phyloP scores from a whole-genome alignment of 2,797 vertebrate species.

The Taeniopygia guttata region DNA sequence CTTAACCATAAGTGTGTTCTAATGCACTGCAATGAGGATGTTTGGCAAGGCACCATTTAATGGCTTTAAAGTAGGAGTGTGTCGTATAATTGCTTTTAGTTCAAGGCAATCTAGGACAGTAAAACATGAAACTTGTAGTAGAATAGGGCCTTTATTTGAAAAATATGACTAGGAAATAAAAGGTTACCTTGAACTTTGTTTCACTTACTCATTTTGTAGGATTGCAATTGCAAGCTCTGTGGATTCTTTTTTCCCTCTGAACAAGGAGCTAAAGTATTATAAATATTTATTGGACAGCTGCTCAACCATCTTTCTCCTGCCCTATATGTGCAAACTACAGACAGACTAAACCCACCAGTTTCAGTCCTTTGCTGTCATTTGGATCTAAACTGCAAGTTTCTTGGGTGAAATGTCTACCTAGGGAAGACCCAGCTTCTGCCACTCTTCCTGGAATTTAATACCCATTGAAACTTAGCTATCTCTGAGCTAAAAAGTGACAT shows the following conservation, averaged over 20 bases:
- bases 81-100: not conserved
- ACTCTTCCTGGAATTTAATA: not conserved
- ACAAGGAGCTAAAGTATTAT: not conserved
- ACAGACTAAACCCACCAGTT: not conserved
- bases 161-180: conserved; percentile 32
- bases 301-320: not conserved
- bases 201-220: conserved; percentile 35
- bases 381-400: not conserved
- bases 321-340: not conserved
- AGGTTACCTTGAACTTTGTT: conserved; percentile 65
- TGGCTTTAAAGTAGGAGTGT: conserved; percentile 5
- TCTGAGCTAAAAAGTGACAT: not conserved
- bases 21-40: conserved; percentile 69
- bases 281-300: conserved; percentile 18
- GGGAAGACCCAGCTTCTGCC: not conserved
- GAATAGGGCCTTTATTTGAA: not conserved
- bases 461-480: not conserved
- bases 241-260: not conserved
- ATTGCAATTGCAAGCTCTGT: conserved; percentile 4
- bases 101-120: conserved; percentile 3
- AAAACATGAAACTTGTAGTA: conserved; percentile 25
- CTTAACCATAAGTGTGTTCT: conserved; percentile 79
- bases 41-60: conserved; percentile 47
- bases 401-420: not conserved
- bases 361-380: not conserved